Evolutionary conservation across 2,888 invertebrate genomes (phyloP).

Genomic region (Pharmacophagus antenor): DNA sequence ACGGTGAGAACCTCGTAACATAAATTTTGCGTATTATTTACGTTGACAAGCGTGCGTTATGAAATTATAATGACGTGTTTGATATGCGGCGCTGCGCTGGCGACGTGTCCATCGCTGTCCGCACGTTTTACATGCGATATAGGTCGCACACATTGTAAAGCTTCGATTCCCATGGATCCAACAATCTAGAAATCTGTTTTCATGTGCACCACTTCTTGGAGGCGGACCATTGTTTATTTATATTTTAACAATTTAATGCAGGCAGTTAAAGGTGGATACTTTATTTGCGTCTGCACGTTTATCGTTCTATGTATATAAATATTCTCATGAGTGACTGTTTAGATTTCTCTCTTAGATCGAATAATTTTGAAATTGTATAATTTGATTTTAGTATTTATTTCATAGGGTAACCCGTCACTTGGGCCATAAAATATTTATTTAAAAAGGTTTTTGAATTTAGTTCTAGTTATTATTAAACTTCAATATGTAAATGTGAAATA

Average conservation of each 20-base stretch:
- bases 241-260: slow-evolving; percentile 24
- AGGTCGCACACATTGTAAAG: slow-evolving; percentile 10
- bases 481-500: too few relatives aligned
- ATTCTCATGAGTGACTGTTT: slow-evolving; percentile 17
- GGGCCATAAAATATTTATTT: too few relatives aligned
- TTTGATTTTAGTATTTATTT: too few relatives aligned
- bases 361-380: background rate
- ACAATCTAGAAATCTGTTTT: slow-evolving; percentile 17
- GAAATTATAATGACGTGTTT: slow-evolving; percentile 76
- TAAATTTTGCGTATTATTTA: slow-evolving; percentile 81
- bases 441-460: too few relatives aligned
- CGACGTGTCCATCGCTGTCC: slow-evolving; percentile 57
- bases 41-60: slow-evolving; percentile 76
- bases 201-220: slow-evolving; percentile 19
- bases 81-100: slow-evolving; percentile 58
- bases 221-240: slow-evolving; percentile 14
- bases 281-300: slow-evolving; percentile 25
- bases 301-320: slow-evolving; percentile 8
- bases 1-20: slow-evolving; percentile 80
- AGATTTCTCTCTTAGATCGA: slow-evolving; percentile 22
- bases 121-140: slow-evolving; percentile 41
- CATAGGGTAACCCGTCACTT: too few relatives aligned
- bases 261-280: slow-evolving; percentile 13
- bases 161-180: slow-evolving; percentile 25
- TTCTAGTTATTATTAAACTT: too few relatives aligned